phyloP scores from a whole-genome alignment of 2,888 invertebrate genomes.

The Synanthedon andrenaeformis region DNA sequence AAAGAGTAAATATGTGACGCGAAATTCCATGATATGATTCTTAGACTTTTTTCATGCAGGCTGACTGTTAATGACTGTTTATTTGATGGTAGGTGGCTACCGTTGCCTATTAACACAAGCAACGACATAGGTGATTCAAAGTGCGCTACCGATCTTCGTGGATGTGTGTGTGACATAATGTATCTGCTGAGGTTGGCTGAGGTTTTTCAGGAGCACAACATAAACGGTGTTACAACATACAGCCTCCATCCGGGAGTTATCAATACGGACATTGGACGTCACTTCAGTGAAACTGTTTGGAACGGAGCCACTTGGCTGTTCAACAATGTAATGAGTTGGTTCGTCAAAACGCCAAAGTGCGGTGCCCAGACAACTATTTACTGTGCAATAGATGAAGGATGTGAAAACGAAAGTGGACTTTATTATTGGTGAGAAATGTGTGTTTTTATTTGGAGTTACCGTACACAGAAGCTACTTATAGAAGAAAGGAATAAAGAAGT shows the following conservation, averaged over 20 bases:
- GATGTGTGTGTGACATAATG: too few species aligned
- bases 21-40: too few species aligned
- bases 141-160: too few species aligned
- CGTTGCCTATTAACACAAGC: too few species aligned
- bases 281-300: slow-evolving; percentile 48
- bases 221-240: slow-evolving; percentile 67
- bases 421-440: slow-evolving; percentile 53
- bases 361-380: slow-evolving; percentile 82
- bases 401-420: slow-evolving; percentile 66
- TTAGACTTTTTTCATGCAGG: too few species aligned
- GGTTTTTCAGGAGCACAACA: slow-evolving; percentile 32
- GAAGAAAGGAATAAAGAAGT: too few species aligned
- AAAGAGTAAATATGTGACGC: too few species aligned
- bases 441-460: not conserved
- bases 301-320: slow-evolving; percentile 36
- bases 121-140: too few species aligned
- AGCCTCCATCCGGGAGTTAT: slow-evolving; percentile 75
- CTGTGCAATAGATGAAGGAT: slow-evolving; percentile 75
- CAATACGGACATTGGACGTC: slow-evolving; percentile 73
- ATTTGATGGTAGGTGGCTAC: too few species aligned
- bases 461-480: not conserved
- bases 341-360: slow-evolving; percentile 70
- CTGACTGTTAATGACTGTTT: too few species aligned
- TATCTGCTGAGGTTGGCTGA: not conserved
- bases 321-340: slow-evolving; percentile 34